Conservation (phyloP, 1,140 invertebrate species). For the Cyrtorhinus lividipennis region DNA sequence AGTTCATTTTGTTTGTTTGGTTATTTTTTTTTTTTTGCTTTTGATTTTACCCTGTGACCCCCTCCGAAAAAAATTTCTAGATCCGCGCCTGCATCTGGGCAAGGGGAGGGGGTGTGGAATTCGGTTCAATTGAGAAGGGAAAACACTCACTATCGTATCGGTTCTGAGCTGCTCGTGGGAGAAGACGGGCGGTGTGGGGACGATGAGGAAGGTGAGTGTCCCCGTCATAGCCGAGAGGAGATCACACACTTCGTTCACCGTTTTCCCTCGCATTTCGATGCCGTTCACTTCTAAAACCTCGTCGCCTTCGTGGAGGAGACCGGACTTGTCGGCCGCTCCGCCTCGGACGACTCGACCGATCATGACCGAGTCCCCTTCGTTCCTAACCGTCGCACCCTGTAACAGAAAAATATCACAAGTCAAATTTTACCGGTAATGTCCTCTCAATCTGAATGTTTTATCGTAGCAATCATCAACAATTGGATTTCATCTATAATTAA, state of each 20-base stretch:
- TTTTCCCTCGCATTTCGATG: constrained; percentile 87
- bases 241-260: constrained; percentile 94
- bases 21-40: too few species aligned
- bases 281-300: constrained; percentile 95
- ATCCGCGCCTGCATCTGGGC: too few species aligned
- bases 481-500: too few species aligned
- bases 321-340: constrained; percentile 88
- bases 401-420: constrained; percentile 23
- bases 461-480: too few species aligned
- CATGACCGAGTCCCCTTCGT: constrained; percentile 83
- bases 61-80: too few species aligned
- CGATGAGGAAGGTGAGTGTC: constrained; percentile 79
- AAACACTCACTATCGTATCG: constrained; percentile 34
- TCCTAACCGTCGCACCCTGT: constrained; percentile 83
- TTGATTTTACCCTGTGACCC: too few species aligned
- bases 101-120: too few species aligned
- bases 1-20: too few species aligned
- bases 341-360: constrained; percentile 90
- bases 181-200: constrained; percentile 37
- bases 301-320: constrained; percentile 87
- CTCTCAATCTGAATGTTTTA: too few species aligned
- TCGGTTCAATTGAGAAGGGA: too few species aligned
- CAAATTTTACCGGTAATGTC: too few species aligned
- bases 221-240: constrained; percentile 86
- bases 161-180: constrained; percentile 29